Evolutionary conservation across 2,888 invertebrate species (phyloP).

Genomic region (Dolichomitus sp.): DNA sequence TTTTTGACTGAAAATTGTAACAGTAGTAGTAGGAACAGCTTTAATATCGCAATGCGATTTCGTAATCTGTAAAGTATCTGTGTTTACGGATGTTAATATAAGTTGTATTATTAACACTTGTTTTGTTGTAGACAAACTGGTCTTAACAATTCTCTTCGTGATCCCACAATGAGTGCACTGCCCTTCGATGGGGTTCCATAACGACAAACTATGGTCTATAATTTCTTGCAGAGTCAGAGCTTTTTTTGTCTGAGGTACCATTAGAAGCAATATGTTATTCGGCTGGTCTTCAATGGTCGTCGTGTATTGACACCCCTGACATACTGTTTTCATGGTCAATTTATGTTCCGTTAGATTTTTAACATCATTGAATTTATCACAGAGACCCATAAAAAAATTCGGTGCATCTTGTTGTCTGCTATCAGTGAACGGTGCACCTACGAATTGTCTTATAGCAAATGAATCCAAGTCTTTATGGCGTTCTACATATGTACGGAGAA

Average conservation of each 20-base stretch:
- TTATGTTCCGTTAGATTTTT: conserved; percentile 15
- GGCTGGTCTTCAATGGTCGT: conserved; percentile 1
- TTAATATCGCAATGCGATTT: conserved; percentile 28
- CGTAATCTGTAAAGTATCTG: neutral
- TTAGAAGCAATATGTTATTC: conserved; percentile 19
- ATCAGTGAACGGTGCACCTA: conserved; percentile 42
- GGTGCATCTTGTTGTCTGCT: conserved; percentile 36
- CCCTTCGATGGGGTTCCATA: conserved; percentile 15
- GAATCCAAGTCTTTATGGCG: neutral
- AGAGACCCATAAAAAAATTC: conserved; percentile 29
- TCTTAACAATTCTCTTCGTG: neutral
- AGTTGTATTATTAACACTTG: conserved; percentile 33
- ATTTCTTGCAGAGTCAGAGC: conserved; percentile 15
- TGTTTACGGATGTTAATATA: neutral
- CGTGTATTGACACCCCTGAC: conserved; percentile 8
- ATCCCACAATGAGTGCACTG: neutral
- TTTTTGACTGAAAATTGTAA: conserved; percentile 6
- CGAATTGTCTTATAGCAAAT: conserved; percentile 11
- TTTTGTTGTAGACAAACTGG: neutral
- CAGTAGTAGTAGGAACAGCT: conserved; percentile 17
- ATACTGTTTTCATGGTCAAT: conserved; percentile 7
- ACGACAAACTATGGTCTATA: conserved; percentile 5
- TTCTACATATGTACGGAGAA: neutral
- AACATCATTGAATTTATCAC: conserved; percentile 1
- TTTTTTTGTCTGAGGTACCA: conserved; percentile 5